These are phyloP conservation scores for Morpho deidamia DNA, from an alignment of 2,888 invertebrate genomes.

Conservation along the genomic window DNA sequence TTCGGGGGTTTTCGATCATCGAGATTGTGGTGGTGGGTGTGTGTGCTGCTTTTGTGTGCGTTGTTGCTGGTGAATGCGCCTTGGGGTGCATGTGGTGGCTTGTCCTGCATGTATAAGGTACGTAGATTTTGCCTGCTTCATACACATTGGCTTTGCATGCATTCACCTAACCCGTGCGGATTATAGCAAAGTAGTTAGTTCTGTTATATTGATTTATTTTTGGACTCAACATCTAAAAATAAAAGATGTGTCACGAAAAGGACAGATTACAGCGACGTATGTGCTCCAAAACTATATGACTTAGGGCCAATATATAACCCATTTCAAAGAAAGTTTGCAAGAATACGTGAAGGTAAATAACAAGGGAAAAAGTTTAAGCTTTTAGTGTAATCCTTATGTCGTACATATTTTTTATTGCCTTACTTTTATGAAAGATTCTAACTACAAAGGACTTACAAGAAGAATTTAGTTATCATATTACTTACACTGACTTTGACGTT, in stretches of 20 bases:
- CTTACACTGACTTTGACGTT: too few species aligned
- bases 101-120: too few species aligned
- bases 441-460: not conserved
- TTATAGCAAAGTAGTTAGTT: too few species aligned
- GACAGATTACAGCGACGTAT: conserved; percentile 1
- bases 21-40: too few species aligned
- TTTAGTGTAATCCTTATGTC: conserved; percentile 8
- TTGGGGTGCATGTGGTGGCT: too few species aligned
- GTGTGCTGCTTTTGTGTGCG: too few species aligned
- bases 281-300: conserved; percentile 12
- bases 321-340: conserved; percentile 17
- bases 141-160: too few species aligned
- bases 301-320: conserved; percentile 13
- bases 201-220: not conserved
- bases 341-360: conserved; percentile 7
- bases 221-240: not conserved
- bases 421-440: conserved; percentile 3
- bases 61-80: too few species aligned
- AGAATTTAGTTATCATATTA: not conserved
- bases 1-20: too few species aligned
- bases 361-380: conserved; percentile 9
- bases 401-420: conserved; percentile 14
- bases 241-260: conserved; percentile 1
- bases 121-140: too few species aligned
- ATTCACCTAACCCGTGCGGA: not conserved